Base-by-base conservation (phyloP, 2,797 vertebrate species). In the Diglossa cyanea region DNA sequence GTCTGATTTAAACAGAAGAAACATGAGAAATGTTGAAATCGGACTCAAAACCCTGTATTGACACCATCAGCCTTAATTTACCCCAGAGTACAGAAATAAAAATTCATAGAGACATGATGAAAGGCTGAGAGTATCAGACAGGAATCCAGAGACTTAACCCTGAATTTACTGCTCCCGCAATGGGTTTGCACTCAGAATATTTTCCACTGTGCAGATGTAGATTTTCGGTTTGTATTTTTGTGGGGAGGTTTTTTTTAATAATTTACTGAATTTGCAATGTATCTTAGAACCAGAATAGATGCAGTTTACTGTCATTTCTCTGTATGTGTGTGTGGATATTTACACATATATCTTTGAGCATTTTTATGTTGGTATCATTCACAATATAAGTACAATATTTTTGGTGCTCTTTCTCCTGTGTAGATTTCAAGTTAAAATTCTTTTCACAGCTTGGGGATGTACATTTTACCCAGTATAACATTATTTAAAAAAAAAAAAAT, bases 1-100 rank as follows among this genome's bases (percentile, higher is more conserved):
- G 33, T 35, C 57, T 67, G 86, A 88, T 85, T 97, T 90, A 94
- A 92, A 87, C 50, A 89, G 70, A 42, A 0, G 0, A 91, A 93
- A 89, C 40, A 5, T 2, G 18, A 92, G 67, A 75, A 95, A 95
- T 35, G 23, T 82, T 14, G 6, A 89, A 93, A 74, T 65, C 6
- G 6, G 68, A 50, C 93, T 95, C 86, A 40, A 89, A 93, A 45
- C 55, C 65, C 81, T 0, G 17, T 70, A 86, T 92, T 92, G 96
- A 96, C 88, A 93, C 81, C 74, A 82, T 80, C 93, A 94, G 79
- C 95, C 90, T 94, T 95, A 92, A 97, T 95, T 95, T 92, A 93
- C 92, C 93, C 80, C 72, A 70, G 75, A 87, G 87, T 76, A 78
- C 76, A 83, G 88, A 92, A 93, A 92, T 94, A 78, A 93, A 94